Percentiles rank a stretch among this genome's conserved stretches.
Evolutionary conservation across 2,888 invertebrate genomes (phyloP).

Genomic region (Zeuzera pyrina): DNA sequence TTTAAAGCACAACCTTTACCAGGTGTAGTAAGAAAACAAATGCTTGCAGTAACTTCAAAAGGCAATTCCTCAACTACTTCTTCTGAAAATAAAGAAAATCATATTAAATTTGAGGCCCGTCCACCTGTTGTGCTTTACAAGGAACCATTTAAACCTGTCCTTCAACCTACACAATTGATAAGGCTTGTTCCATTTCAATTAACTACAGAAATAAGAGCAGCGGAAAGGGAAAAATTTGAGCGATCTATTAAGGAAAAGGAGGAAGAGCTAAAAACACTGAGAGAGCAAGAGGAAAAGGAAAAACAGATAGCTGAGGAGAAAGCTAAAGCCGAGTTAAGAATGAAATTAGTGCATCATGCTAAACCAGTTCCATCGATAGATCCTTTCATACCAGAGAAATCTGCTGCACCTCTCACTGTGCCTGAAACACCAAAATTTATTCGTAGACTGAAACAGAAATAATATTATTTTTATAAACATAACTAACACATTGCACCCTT

Average conservation of each 20-base stretch:
- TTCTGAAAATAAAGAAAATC: conserved; percentile 59
- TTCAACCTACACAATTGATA: conserved; percentile 48
- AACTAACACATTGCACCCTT: no score
- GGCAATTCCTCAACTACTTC: conserved; percentile 39
- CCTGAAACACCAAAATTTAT: conserved; percentile 76
- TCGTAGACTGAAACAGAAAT: conserved; percentile 40
- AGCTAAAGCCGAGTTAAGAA: conserved; percentile 64
- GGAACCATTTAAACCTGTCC: conserved; percentile 77
- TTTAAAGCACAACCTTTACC: conserved; percentile 83
- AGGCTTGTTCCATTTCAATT: conserved; percentile 71
- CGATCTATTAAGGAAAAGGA: conserved; percentile 66
- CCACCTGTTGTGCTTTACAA: conserved; percentile 75
- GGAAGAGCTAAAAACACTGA: conserved; percentile 57
- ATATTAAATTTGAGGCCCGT: conserved; percentile 74
- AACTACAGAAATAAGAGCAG: conserved; percentile 76
- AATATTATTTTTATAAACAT: no score
- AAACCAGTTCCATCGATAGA: conserved; percentile 72
- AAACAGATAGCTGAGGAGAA: conserved; percentile 59
- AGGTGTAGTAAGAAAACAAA: conserved; percentile 51
- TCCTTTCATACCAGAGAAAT: conserved; percentile 64
- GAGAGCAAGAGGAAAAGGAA: conserved; percentile 44
- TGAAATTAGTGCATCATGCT: conserved; percentile 74
- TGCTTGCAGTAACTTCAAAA: conserved; percentile 34
- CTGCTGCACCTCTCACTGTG: conserved; percentile 69
- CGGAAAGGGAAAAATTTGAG: conserved; percentile 75